Evolutionary conservation across 2,113 vertebrate species (phyloP).

Genomic region (Dissostichus mawsoni): DNA sequence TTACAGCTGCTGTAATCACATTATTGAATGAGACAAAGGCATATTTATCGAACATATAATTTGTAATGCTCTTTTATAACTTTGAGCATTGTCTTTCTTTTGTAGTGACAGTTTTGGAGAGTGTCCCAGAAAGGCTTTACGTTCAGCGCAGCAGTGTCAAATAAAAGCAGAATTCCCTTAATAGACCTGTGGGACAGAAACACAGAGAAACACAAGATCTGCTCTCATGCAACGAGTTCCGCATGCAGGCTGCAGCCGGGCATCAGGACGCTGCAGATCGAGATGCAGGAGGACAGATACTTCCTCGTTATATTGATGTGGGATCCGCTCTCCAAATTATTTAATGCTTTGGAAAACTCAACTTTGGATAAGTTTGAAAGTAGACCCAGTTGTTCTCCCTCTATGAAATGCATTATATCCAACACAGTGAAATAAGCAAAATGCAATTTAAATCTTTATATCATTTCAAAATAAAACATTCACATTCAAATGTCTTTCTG

Average conservation of each 20-base stretch:
- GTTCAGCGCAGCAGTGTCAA: slow-evolving; percentile 46
- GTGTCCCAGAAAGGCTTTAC: slow-evolving; percentile 48
- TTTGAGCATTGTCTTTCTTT: slow-evolving; percentile 7
- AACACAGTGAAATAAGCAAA: not conserved
- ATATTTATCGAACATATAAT: not conserved
- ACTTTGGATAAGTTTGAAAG: slow-evolving; percentile 25
- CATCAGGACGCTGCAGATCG: slow-evolving; percentile 34
- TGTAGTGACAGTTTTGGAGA: slow-evolving; percentile 35
- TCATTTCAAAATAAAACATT: not conserved
- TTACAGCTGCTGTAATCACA: not conserved
- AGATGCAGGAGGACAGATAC: slow-evolving; percentile 55
- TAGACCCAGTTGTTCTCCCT: not conserved
- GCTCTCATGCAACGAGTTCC: slow-evolving; percentile 46
- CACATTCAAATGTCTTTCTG: no score
- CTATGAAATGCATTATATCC: not conserved
- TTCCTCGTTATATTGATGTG: slow-evolving; percentile 68
- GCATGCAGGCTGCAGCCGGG: slow-evolving; percentile 50
- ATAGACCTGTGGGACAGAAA: slow-evolving; percentile 61
- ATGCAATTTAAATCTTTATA: not conserved
- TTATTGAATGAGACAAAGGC: not conserved
- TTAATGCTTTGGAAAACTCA: slow-evolving; percentile 26
- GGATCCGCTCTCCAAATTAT: slow-evolving; percentile 39
- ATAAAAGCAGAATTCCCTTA: slow-evolving; percentile 65
- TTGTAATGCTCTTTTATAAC: slow-evolving; percentile 2
- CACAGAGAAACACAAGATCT: slow-evolving; percentile 41